Evolutionary conservation across 2,113 vertebrate species (phyloP).

Genomic region (Peromyscus maniculatus): DNA sequence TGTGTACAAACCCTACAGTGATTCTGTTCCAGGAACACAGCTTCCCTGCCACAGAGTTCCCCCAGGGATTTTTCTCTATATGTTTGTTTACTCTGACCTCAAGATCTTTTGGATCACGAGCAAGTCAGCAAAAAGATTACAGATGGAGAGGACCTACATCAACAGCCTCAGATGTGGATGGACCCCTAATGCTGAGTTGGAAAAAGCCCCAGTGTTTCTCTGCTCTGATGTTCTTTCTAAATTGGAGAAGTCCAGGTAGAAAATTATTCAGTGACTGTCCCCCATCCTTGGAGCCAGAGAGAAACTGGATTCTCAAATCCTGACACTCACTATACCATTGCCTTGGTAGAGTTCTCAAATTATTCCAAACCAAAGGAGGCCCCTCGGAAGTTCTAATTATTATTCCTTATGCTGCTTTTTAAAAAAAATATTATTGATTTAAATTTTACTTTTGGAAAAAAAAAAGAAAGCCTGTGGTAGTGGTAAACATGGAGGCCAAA

Average conservation of each 20-base stretch:
- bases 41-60: not conserved
- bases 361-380: not conserved
- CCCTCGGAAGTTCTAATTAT: not conserved
- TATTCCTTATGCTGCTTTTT: not conserved
- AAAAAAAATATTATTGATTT: not conserved
- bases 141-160: not conserved
- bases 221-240: not conserved
- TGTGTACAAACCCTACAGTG: not conserved
- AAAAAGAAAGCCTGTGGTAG: too few relatives aligned
- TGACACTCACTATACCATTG: not conserved
- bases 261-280: not conserved
- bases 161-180: not conserved
- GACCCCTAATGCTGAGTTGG: not conserved
- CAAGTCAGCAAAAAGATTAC: not conserved
- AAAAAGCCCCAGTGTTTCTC: not conserved
- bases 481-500: not conserved
- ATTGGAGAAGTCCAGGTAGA: not conserved
- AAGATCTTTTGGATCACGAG: not conserved
- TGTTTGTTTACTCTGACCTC: conserved; percentile 18
- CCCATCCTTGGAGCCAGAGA: not conserved
- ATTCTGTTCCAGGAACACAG: not conserved
- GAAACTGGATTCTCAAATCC: not conserved
- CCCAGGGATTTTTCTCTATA: not conserved
- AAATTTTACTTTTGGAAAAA: not conserved
- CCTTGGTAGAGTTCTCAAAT: conserved; percentile 10